These are phyloP conservation scores for Phaedon cochleariae DNA, from an alignment of 2,888 invertebrate genomes.

Conservation along the genomic window DNA sequence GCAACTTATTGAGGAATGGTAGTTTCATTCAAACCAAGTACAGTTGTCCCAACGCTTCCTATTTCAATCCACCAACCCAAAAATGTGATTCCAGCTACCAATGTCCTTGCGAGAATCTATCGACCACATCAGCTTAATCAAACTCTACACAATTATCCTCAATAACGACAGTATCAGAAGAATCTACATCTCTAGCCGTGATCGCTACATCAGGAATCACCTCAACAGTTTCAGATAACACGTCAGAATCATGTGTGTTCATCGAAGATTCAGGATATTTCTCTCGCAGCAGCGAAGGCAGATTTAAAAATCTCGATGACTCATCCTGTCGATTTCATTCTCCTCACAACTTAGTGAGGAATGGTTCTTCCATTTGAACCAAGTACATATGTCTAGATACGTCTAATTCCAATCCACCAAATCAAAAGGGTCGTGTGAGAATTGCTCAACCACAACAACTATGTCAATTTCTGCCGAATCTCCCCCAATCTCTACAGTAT, in stretches of 20 bases:
- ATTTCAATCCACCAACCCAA: constrained; percentile 58
- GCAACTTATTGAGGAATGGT: constrained; percentile 39
- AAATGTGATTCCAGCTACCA: constrained; percentile 14
- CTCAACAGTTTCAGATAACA: not conserved
- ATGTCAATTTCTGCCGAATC: too few relatives aligned
- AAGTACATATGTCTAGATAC: not conserved
- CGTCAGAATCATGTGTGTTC: not conserved
- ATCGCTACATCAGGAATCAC: not conserved
- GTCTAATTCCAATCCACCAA: not conserved
- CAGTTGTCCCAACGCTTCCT: constrained; percentile 29
- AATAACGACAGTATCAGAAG: too few relatives aligned
- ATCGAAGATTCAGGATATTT: constrained; percentile 17
- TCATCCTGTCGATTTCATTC: constrained; percentile 62
- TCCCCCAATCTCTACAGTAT: too few relatives aligned
- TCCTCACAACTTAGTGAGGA: constrained; percentile 56
- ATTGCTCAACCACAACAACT: too few relatives aligned
- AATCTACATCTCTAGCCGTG: too few relatives aligned
- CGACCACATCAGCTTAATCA: constrained; percentile 9
- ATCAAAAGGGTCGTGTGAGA: not conserved
- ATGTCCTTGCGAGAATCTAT: constrained; percentile 33
- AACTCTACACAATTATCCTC: not conserved
- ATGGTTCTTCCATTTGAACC: not conserved
- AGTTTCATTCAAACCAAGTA: constrained; percentile 52
- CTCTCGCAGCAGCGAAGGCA: constrained; percentile 32
- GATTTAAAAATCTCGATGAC: constrained; percentile 38